phyloP scores from a whole-genome alignment of 1,140 invertebrate species.

The Nylanderia fulva region DNA sequence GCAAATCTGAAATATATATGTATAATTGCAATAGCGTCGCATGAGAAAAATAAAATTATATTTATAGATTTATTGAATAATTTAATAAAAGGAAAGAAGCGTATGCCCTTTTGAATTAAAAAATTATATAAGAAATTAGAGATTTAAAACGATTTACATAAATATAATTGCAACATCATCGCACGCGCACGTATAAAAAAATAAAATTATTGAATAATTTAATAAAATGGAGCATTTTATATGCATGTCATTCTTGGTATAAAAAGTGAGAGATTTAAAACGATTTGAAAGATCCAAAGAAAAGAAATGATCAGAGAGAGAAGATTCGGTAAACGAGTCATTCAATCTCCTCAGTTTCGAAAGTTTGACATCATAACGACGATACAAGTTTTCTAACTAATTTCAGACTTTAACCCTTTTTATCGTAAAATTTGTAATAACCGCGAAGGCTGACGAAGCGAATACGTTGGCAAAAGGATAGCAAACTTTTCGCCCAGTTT shows the following conservation, averaged over 20 bases:
- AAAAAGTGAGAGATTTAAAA: neutral
- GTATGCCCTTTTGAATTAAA: neutral
- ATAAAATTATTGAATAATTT: too few relatives aligned
- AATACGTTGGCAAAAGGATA: constrained; percentile 27
- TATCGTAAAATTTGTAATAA: constrained; percentile 62
- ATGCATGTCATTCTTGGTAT: too few relatives aligned
- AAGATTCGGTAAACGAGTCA: neutral
- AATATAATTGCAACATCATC: too few relatives aligned
- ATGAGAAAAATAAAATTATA: neutral
- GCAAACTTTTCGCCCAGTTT: constrained; percentile 55
- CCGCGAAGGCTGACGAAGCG: constrained; percentile 9
- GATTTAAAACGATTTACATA: neutral
- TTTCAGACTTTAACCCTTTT: constrained; percentile 60
- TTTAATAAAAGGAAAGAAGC: neutral
- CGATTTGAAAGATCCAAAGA: neutral
- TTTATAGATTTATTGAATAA: neutral
- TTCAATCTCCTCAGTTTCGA: neutral
- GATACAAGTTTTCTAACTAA: constrained; percentile 59
- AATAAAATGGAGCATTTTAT: too few relatives aligned
- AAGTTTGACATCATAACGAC: neutral
- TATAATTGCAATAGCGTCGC: neutral
- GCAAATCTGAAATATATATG: neutral
- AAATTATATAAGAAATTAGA: neutral
- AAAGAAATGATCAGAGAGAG: neutral
- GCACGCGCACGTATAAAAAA: too few relatives aligned